Evolutionary conservation across 2,113 vertebrate genomes (phyloP).

Genomic region (Dipodomys spectabilis): DNA sequence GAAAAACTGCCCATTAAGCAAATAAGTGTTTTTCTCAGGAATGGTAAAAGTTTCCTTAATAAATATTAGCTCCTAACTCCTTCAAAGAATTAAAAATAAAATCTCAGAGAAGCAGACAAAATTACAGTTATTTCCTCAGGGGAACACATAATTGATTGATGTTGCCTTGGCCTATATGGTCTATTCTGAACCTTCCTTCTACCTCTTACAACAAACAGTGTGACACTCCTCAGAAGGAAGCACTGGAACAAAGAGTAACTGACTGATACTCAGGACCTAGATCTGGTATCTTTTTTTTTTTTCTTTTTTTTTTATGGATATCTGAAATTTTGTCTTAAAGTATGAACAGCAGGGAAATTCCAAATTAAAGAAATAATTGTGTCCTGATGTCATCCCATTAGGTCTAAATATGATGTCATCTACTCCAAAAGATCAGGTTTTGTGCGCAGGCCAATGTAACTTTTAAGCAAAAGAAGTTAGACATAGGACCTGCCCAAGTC

Average conservation of each 20-base stretch:
- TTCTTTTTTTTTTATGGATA: not conserved
- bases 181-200: not conserved
- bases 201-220: not conserved
- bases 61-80: not conserved
- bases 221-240: not conserved
- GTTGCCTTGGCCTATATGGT: not conserved
- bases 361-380: slow-evolving; percentile 65
- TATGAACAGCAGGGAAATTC: slow-evolving; percentile 65
- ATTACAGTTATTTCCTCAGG: not conserved
- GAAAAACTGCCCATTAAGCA: slow-evolving; percentile 5
- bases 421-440: not conserved
- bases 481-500: slow-evolving; percentile 35
- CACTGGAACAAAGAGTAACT: not conserved
- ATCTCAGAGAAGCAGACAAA: not conserved
- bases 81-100: slow-evolving; percentile 44
- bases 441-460: slow-evolving; percentile 42
- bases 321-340: slow-evolving; percentile 51
- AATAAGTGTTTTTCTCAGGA: not conserved
- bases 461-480: not conserved
- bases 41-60: slow-evolving; percentile 14
- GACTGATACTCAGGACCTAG: not conserved
- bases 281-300: not conserved
- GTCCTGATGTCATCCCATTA: slow-evolving; percentile 51
- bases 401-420: slow-evolving; percentile 51
- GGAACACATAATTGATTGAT: not conserved